A percentile compares a stretch with the other conserved stretches of the same genome.
phyloP scores from a whole-genome alignment of 2,797 vertebrate genomes.

The Aulostomus chinensis region DNA sequence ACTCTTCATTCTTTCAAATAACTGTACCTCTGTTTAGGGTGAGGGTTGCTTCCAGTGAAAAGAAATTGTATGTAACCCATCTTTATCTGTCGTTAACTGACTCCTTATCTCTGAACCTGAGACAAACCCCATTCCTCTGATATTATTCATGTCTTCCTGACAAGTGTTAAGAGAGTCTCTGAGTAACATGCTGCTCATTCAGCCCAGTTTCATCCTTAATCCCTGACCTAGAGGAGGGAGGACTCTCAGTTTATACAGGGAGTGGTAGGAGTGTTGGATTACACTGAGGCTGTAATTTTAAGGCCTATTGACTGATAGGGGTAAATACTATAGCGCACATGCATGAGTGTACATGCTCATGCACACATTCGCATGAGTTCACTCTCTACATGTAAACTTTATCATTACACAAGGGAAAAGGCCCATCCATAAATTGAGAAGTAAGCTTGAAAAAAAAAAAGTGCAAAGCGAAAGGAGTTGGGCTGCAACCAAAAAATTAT shows the following conservation, averaged over 20 bases:
- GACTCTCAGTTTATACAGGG: constrained; percentile 65
- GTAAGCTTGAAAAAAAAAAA: too few species aligned
- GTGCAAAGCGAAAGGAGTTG: too few species aligned
- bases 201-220: constrained; percentile 55
- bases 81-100: constrained; percentile 51
- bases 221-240: constrained; percentile 51
- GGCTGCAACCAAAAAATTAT: too few species aligned
- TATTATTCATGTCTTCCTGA: constrained; percentile 55
- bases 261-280: constrained; percentile 73
- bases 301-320: constrained; percentile 52
- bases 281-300: constrained; percentile 75
- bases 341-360: constrained; percentile 22
- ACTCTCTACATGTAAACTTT: not conserved
- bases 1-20: constrained; percentile 55
- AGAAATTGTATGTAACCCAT: constrained; percentile 55
- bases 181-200: constrained; percentile 57
- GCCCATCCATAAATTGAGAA: too few species aligned
- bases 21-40: constrained; percentile 39
- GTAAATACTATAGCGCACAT: constrained; percentile 25
- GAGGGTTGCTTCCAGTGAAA: constrained; percentile 25
- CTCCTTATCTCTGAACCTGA: constrained; percentile 54
- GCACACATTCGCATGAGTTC: constrained; percentile 16
- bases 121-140: constrained; percentile 40
- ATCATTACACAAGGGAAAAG: too few species aligned
- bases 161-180: constrained; percentile 41